These are phyloP conservation scores for Nebria salina DNA, from an alignment of 2,888 invertebrate species.

Conservation along the genomic window DNA sequence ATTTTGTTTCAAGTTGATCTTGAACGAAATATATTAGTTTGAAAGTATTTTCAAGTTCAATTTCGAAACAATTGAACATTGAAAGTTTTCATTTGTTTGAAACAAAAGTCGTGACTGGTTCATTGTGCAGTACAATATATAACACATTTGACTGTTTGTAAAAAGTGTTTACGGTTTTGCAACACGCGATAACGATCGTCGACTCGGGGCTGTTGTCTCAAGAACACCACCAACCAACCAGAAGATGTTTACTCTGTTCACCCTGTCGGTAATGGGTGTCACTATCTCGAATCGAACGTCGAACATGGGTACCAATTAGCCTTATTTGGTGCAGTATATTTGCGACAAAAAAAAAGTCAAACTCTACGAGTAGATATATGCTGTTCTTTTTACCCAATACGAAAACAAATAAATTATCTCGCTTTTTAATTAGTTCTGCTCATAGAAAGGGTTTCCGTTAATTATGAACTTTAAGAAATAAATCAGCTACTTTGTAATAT, in stretches of 20 bases:
- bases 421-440: background rate
- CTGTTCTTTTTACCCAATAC: background rate
- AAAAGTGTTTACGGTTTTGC: constrained; percentile 30
- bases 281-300: constrained; percentile 13
- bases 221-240: constrained; percentile 20
- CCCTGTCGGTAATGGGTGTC: constrained; percentile 14
- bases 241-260: constrained; percentile 18
- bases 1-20: constrained; percentile 5
- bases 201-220: constrained; percentile 30
- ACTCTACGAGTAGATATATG: background rate
- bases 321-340: constrained; percentile 34
- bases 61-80: constrained; percentile 11
- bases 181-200: constrained; percentile 38
- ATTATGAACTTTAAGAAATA: background rate
- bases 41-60: background rate
- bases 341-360: constrained; percentile 13
- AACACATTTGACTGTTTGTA: constrained; percentile 14
- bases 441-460: background rate
- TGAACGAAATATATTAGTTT: background rate
- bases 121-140: background rate
- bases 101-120: constrained; percentile 5
- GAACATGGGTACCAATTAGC: constrained; percentile 42
- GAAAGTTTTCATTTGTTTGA: background rate
- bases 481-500: no score
- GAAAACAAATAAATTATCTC: constrained; percentile 1